Evolutionary conservation across 2,113 vertebrate species (phyloP).

Genomic region (Notarius lentiginosus): DNA sequence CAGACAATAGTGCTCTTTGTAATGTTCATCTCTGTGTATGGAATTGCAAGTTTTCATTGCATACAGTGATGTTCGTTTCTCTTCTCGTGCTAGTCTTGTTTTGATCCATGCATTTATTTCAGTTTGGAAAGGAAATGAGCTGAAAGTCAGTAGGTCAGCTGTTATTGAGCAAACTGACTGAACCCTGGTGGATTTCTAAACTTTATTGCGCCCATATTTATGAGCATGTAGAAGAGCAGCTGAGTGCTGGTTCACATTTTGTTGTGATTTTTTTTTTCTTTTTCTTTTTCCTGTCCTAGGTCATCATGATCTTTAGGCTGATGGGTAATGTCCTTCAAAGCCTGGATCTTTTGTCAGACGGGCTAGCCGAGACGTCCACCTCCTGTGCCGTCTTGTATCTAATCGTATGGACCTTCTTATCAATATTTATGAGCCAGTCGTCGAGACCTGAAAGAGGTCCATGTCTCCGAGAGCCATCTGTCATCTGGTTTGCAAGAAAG

Average conservation of each 20-base stretch:
- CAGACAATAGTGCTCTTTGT: conserved; percentile 29
- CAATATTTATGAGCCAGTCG: conserved; percentile 46
- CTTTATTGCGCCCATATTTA: conserved; percentile 4
- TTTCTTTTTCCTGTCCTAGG: not conserved
- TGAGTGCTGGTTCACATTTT: not conserved
- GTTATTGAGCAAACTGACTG: conserved; percentile 20
- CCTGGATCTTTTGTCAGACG: not conserved
- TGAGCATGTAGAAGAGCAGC: not conserved
- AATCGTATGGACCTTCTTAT: conserved; percentile 31
- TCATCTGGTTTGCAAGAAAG: conserved; percentile 15
- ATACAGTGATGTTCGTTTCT: conserved; percentile 25
- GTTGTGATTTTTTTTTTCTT: not conserved
- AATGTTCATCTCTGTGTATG: conserved; percentile 10
- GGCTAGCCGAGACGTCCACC: not conserved
- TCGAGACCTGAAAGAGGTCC: conserved; percentile 6
- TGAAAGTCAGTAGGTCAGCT: not conserved
- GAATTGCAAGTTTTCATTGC: conserved; percentile 30
- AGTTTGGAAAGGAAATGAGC: not conserved
- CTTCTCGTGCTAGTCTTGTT: not conserved
- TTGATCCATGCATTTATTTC: not conserved
- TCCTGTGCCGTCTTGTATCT: conserved; percentile 9
- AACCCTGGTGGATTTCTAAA: not conserved
- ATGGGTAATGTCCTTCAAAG: not conserved
- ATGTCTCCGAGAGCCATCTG: conserved; percentile 34
- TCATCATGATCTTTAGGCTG: not conserved